A percentile compares a stretch with the other conserved stretches of the same genome.
Conservation (phyloP, 92 coral and sea anemone species). For the Siderastrea radians region DNA sequence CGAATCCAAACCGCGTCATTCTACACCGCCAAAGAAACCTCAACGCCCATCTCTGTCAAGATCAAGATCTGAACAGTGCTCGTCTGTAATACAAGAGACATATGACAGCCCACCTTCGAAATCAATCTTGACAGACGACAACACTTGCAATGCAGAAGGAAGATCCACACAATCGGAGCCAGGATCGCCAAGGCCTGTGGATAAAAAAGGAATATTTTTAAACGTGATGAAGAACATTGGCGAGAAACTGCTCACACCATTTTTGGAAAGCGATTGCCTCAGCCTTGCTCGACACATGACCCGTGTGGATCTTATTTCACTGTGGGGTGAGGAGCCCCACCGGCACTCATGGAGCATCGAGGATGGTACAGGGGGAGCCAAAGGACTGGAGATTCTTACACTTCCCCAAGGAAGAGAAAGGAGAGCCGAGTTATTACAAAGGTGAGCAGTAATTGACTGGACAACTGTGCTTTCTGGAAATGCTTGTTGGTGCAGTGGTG, state of each 20-base stretch:
- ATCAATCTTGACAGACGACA: conserved; percentile 1
- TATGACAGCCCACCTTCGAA: conserved; percentile 36
- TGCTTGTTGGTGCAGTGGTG: background rate
- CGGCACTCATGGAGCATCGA: conserved; percentile 65
- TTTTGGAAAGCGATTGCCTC: conserved; percentile 75
- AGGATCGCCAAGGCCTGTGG: conserved; percentile 38
- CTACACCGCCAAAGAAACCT: conserved; percentile 33
- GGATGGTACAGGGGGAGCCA: conserved; percentile 86
- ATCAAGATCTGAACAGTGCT: conserved; percentile 18
- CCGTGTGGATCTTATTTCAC: conserved; percentile 81
- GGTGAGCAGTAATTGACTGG: conserved; percentile 55
- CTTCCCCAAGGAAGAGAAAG: conserved; percentile 96
- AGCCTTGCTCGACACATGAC: conserved; percentile 96
- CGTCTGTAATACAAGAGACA: background rate
- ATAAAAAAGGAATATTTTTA: conserved; percentile 80
- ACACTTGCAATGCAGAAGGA: conserved; percentile 17
- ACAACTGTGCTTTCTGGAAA: background rate
- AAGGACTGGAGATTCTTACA: conserved; percentile 89
- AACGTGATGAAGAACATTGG: conserved; percentile 86
- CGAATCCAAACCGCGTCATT: conserved; percentile 1
- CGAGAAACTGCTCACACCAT: conserved; percentile 75
- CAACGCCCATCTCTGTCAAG: conserved; percentile 10
- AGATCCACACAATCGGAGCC: background rate
- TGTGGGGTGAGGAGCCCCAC: conserved; percentile 79
- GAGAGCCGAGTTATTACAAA: conserved; percentile 78